These are phyloP conservation scores for Lasioglossum leucozonium DNA, from an alignment of 2,888 invertebrate genomes.

Conservation along the genomic window DNA sequence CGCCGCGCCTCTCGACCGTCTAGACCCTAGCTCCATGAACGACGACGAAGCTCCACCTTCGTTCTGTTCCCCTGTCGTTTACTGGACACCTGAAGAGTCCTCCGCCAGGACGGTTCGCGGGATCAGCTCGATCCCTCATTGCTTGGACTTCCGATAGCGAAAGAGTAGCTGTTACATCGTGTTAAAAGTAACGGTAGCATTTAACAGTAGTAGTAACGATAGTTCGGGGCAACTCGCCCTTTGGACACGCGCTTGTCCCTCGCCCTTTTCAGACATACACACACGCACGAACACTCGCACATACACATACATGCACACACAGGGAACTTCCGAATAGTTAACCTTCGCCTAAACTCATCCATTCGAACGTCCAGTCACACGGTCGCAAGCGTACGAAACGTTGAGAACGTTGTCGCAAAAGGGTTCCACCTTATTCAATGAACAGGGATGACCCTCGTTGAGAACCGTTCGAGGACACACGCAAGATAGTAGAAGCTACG, in stretches of 20 bases:
- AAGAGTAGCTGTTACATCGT: constrained; percentile 54
- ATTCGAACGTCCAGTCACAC: not conserved
- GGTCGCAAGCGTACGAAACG: not conserved
- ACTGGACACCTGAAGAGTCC: not conserved
- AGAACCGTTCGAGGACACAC: constrained; percentile 54
- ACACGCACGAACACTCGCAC: constrained; percentile 39
- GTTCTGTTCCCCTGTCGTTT: not conserved
- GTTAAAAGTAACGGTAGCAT: constrained; percentile 55
- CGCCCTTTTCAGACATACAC: constrained; percentile 23
- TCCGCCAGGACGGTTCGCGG: constrained; percentile 21
- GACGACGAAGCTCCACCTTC: constrained; percentile 25
- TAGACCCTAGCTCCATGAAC: not conserved
- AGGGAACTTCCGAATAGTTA: constrained; percentile 54
- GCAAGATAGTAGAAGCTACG: constrained; percentile 63
- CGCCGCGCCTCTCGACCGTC: not conserved
- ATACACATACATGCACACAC: constrained; percentile 41
- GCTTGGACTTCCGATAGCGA: constrained; percentile 51
- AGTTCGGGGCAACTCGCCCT: constrained; percentile 44
- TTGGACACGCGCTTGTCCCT: constrained; percentile 41
- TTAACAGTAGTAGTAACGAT: constrained; percentile 62
- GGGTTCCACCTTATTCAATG: not conserved
- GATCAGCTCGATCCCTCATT: not conserved
- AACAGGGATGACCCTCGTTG: constrained; percentile 19
- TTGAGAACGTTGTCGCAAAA: not conserved
- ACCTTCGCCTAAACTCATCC: constrained; percentile 4